Conservation (phyloP, 2,888 invertebrate species). For the Agrypnus murinus region DNA sequence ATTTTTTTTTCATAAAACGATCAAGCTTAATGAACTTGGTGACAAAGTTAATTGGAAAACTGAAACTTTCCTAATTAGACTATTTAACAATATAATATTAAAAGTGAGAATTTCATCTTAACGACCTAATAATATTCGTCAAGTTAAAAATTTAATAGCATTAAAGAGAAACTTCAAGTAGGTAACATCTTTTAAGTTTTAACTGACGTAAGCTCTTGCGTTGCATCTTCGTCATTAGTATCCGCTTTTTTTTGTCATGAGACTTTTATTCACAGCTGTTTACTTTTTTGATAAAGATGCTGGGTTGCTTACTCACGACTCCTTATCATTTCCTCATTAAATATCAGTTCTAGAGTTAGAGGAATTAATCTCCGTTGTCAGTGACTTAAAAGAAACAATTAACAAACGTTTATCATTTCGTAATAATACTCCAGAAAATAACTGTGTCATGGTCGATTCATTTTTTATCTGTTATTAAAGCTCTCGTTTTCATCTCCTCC, state of each 20-base stretch:
- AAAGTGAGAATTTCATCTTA: too few species aligned
- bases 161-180: too few species aligned
- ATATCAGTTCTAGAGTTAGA: background rate
- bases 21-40: too few species aligned
- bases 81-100: too few species aligned
- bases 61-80: too few species aligned
- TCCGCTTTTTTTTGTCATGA: constrained; percentile 22
- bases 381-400: too few species aligned
- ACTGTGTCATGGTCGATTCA: background rate
- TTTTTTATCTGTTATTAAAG: background rate
- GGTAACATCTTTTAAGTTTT: background rate
- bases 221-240: constrained; percentile 11
- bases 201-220: constrained; percentile 17
- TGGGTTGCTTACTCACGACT: background rate
- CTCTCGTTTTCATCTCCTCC: constrained; percentile 1
- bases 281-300: constrained; percentile 10
- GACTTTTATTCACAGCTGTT: constrained; percentile 15
- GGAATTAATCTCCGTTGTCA: too few species aligned
- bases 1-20: too few species aligned
- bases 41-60: too few species aligned
- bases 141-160: too few species aligned
- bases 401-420: too few species aligned
- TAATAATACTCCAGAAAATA: background rate
- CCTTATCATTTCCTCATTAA: constrained; percentile 5
- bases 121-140: too few species aligned